Conservation (phyloP, 2,113 vertebrate genomes). For the Tricholaema leucomelas region DNA sequence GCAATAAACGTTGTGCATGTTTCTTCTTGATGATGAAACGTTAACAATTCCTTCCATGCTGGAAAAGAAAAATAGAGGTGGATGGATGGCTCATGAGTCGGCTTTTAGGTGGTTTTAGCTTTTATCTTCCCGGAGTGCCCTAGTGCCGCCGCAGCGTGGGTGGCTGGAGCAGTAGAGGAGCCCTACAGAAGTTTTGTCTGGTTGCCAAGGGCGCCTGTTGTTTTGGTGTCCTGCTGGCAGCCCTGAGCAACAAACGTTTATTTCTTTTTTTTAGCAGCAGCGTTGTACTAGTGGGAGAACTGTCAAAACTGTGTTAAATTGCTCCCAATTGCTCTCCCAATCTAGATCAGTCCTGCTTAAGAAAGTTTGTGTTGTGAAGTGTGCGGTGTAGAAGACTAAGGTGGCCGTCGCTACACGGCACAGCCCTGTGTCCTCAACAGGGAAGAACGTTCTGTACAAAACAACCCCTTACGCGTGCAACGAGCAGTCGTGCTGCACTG, state of each 20-base stretch:
- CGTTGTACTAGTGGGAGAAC: background rate
- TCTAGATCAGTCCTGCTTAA: rapidly evolving
- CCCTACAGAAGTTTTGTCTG: background rate
- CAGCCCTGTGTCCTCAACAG: rapidly evolving
- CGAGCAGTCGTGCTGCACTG: rapidly evolving
- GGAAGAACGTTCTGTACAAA: too few species aligned
- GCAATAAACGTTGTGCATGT: background rate
- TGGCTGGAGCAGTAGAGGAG: background rate
- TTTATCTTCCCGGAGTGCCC: background rate
- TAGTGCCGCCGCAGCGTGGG: rapidly evolving
- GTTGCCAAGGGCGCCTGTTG: background rate
- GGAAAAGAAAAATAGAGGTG: background rate
- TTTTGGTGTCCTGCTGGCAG: background rate
- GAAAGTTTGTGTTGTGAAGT: background rate
- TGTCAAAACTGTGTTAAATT: background rate
- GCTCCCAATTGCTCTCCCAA: background rate
- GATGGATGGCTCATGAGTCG: background rate
- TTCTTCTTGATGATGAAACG: background rate
- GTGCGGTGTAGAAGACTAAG: rapidly evolving
- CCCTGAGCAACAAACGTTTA: background rate
- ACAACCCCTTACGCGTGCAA: rapidly evolving
- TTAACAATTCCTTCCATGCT: background rate
- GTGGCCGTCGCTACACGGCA: rapidly evolving
- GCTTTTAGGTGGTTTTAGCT: background rate
- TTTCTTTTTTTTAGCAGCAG: too few species aligned